These are phyloP conservation scores for Lepidurus arcticus DNA, from an alignment of 1,140 invertebrate species.

Conservation along the genomic window DNA sequence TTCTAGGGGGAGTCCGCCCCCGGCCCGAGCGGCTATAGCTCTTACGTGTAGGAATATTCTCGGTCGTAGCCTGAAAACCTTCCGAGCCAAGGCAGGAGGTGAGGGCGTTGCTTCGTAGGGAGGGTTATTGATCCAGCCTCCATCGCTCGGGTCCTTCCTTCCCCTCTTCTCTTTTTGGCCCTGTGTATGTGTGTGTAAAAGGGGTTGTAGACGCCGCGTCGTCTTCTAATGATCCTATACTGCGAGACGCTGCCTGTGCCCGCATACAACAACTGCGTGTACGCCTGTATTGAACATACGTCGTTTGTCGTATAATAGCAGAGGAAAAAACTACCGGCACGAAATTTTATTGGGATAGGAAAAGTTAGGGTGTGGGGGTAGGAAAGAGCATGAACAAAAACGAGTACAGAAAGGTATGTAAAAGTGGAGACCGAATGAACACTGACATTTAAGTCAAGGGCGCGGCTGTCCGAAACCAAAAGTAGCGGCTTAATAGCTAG, in stretches of 20 bases:
- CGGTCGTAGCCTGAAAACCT: too few species aligned
- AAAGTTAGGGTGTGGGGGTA: too few species aligned
- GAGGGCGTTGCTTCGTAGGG: background rate
- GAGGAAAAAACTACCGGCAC: background rate
- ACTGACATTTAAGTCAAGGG: too few species aligned
- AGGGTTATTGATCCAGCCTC: conserved; percentile 14
- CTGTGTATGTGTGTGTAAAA: background rate
- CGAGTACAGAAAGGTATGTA: too few species aligned
- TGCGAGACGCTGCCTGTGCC: background rate
- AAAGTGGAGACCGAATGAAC: too few species aligned
- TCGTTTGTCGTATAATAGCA: background rate
- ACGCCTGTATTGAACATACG: background rate
- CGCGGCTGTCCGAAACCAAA: too few species aligned
- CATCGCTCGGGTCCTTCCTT: background rate
- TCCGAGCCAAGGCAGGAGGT: background rate
- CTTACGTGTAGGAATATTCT: too few species aligned
- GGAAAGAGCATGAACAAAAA: too few species aligned
- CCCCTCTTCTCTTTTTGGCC: background rate
- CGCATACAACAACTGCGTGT: background rate
- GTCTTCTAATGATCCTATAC: conserved; percentile 14
- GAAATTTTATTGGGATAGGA: too few species aligned
- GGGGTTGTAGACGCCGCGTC: conserved; percentile 11
- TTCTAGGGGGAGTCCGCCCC: background rate
- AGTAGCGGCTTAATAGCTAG: too few species aligned
- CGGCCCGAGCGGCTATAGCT: background rate